A percentile compares a stretch with the other conserved stretches of the same genome.
phyloP scores from a whole-genome alignment of 1,140 invertebrate species.

The Oreohelix idahoensis region DNA sequence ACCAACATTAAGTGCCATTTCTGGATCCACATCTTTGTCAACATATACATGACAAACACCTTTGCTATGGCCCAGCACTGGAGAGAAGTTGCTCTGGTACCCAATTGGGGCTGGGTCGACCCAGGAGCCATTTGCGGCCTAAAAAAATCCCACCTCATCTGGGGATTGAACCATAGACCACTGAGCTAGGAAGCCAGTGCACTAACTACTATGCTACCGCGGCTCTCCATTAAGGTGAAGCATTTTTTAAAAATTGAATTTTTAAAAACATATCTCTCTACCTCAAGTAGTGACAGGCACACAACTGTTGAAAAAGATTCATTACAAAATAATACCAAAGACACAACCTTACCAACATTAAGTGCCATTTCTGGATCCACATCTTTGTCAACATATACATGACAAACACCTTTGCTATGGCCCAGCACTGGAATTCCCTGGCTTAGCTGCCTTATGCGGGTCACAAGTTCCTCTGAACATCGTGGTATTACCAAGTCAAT shows the following conservation, averaged over 20 bases:
- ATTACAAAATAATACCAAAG: background rate
- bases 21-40: slow-evolving; percentile 89
- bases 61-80: slow-evolving; percentile 97
- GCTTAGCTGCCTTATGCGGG: slow-evolving; percentile 89
- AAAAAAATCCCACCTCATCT: too few relatives aligned
- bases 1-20: slow-evolving; percentile 90
- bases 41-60: slow-evolving; percentile 97
- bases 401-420: slow-evolving; percentile 97
- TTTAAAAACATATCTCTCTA: too few relatives aligned
- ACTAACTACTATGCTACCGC: too few relatives aligned
- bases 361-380: slow-evolving; percentile 89
- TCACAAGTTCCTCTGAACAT: slow-evolving; percentile 93
- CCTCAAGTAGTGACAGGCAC: too few relatives aligned
- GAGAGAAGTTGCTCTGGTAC: slow-evolving; percentile 74
- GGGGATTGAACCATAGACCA: too few relatives aligned
- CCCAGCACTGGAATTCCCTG: slow-evolving; percentile 95
- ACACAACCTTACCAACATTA: slow-evolving; percentile 79
- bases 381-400: slow-evolving; percentile 95
- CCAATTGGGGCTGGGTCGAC: too few relatives aligned
- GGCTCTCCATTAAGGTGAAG: too few relatives aligned
- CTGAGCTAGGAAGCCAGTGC: too few relatives aligned
- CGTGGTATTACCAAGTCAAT: slow-evolving; percentile 98
- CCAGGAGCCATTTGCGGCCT: too few relatives aligned
- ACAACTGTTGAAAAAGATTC: too few relatives aligned
- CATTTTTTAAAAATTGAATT: too few relatives aligned